Evolutionary conservation across 2,797 vertebrate species (phyloP), one percentile per base, ranked within the genome.

Genomic region (Ciconia nigra): DNA sequence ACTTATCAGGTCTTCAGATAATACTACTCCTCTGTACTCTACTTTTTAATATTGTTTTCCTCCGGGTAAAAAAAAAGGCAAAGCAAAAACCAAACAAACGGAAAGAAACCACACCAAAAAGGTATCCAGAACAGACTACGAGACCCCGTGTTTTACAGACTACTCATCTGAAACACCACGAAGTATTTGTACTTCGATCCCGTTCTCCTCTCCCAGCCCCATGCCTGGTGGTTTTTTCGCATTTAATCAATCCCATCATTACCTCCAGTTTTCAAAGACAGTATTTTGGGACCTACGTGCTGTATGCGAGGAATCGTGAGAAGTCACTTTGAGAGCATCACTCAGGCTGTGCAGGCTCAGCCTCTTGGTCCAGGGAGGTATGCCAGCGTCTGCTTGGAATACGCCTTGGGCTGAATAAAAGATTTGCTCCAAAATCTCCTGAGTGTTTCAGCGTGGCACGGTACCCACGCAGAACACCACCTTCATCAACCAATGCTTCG

Each of bases 381-480:
- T 7, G 46, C 11, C 46, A 11, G 25, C 21, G 1, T 69, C 25
- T 14, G 16, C 66, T 37, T 37, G 35, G 25, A 61, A 39, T 26
- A 61, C 8, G 4, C 9, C 58, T 28, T 18, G 58, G 24, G 25
- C 42, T 15, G 57, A 33, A 33, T 17, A n/a, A 20, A 49, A 55
- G 22, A 69, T 21, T 4, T 67, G 15, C 22, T 80, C 46, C 59
- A 47, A 59, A 59, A 47, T 13, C 19, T 80, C 39, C 35, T 1
- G 3, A 66, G n/a, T 6, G 39, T 35, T 73, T 61, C 39, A 41
- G 41, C 8, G 8, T 1, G 2, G 49, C n/a, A 51, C 7, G 0
- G 19, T 8, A 26, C 33, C 24, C 19, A 20, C 28, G 7, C 11
- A 5, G 14, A 72, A 58, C 46, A 33, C 1, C 46, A 47, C 6